Base-by-base conservation (phyloP, 1,140 invertebrate genomes). In the Spodoptera litura region DNA sequence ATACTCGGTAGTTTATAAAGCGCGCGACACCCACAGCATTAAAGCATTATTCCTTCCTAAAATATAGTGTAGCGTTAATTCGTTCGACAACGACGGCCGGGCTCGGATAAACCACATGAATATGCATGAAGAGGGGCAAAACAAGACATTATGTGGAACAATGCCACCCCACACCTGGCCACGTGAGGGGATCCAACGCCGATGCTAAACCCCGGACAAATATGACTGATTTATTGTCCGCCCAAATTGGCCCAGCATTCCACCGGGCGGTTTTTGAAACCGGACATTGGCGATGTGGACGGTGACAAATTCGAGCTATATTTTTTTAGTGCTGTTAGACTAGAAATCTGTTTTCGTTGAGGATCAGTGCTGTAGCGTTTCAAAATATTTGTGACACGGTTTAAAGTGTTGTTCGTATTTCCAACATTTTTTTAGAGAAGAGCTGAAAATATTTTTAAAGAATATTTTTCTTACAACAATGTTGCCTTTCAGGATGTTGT, bases 111-210 rank as follows among this genome's bases (percentile, higher is more conserved):
- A 25, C 62, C 15, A 13, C 44, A 66, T 66, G 62, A 66, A 66
- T 66, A 66, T 66, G 62, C 15, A 66, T 66, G 44, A 51, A 11
- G 3, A 12, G 55, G 55, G 59, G 59, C 77, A 78, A 78, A 78
- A 78, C 77, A 78, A 78, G 56, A 78, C 77, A 78, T 72, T 72
- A 78, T 78, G 64, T 71, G 66, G 76, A 27, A 72, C 66, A 53
- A 71, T 61, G 49, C 68, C 56, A 62, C 56, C 62, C 62, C 62
- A 11, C 62, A 66, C 62, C 62, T 51, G 62, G 25, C 59, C 59
- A 10, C 13, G 59, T 35, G 59, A 11, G 20, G 25, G 31, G 25
- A 59, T 31, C 25, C 25, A 20, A 4, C 31, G 12, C 10, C 27
- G 59, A 51, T 49, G 4, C 44, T 66, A 66, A 66, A 49, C 15